Conservation (phyloP, 2,888 invertebrate species). For the Myathropa florea region DNA sequence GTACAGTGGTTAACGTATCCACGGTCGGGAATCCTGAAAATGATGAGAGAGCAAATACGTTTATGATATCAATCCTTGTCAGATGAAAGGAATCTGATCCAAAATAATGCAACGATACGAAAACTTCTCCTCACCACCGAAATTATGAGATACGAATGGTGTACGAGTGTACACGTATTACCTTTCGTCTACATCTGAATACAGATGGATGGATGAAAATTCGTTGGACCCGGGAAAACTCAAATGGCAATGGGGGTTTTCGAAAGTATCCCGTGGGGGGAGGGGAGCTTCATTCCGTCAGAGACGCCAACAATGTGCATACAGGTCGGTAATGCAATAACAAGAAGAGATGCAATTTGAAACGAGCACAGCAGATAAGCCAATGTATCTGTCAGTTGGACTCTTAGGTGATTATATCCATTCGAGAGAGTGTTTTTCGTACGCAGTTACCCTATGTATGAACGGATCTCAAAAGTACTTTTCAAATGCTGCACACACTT, state of each 20-base stretch:
- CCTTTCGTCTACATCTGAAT: conserved; percentile 44
- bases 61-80: conserved; percentile 70
- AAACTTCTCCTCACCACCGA: conserved; percentile 22
- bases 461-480: not conserved
- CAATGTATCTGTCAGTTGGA: conserved; percentile 58
- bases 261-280: conserved; percentile 18
- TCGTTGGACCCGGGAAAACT: conserved; percentile 13
- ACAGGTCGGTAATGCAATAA: conserved; percentile 55
- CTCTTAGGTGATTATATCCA: conserved; percentile 67
- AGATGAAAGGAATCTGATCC: conserved; percentile 63
- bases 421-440: conserved; percentile 16
- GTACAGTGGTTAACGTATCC: not conserved
- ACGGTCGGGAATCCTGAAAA: conserved; percentile 1
- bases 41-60: conserved; percentile 66
- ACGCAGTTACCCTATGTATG: not conserved
- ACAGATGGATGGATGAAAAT: conserved; percentile 2
- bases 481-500: not conserved
- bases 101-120: conserved; percentile 52
- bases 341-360: conserved; percentile 12
- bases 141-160: conserved; percentile 14
- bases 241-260: not conserved
- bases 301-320: not conserved
- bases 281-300: conserved; percentile 15
- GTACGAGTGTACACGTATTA: conserved; percentile 31
- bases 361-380: conserved; percentile 42